Percentiles rank a stretch among this genome's conserved stretches.
Conservation (phyloP, 2,113 vertebrate genomes). For the Stegostoma tigrinum region DNA sequence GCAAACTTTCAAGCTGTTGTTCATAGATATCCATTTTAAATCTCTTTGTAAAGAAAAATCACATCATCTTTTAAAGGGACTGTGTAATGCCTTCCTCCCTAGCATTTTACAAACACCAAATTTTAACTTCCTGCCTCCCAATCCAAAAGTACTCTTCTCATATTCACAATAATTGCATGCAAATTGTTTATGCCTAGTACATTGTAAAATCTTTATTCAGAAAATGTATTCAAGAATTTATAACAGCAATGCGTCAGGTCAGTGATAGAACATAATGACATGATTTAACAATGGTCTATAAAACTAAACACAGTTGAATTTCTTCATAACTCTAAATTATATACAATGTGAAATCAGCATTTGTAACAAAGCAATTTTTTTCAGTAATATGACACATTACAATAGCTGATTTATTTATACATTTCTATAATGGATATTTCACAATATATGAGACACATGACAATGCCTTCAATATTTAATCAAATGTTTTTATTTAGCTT, state of each 20-base stretch:
- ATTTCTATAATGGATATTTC: background rate
- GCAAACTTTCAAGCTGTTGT: too few species aligned
- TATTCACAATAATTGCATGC: background rate
- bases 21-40: too few species aligned
- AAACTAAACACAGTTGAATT: background rate
- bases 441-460: background rate
- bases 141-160: too few species aligned
- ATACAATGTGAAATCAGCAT: background rate
- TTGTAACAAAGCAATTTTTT: conserved; percentile 6
- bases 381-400: background rate
- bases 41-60: too few species aligned
- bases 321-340: background rate
- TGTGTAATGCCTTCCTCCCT: too few species aligned
- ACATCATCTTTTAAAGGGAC: too few species aligned
- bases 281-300: background rate
- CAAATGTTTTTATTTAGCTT: background rate
- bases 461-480: background rate
- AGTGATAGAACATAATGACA: background rate
- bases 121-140: too few species aligned
- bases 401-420: background rate
- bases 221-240: background rate
- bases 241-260: background rate
- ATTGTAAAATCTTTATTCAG: background rate
- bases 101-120: too few species aligned
- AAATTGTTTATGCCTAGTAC: background rate